A percentile compares a stretch with the other conserved stretches of the same genome.
These are phyloP conservation scores for Platycheirus rosarum DNA, from an alignment of 2,888 invertebrate genomes.

Conservation along the genomic window DNA sequence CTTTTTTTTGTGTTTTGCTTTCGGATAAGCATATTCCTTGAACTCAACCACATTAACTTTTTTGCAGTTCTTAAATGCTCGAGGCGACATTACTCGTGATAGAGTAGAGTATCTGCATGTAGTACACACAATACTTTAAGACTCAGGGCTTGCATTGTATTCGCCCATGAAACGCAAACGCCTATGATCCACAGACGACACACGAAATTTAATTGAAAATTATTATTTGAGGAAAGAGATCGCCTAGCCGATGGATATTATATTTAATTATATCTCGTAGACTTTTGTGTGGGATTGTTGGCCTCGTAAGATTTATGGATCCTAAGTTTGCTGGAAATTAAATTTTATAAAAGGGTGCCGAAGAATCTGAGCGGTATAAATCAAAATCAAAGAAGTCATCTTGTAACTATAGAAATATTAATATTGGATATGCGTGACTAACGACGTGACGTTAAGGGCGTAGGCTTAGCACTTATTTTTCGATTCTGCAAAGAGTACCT, in stretches of 20 bases:
- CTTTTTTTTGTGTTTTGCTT: constrained; percentile 5
- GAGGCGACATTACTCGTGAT: constrained; percentile 64
- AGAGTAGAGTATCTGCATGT: constrained; percentile 46
- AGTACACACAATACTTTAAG: constrained; percentile 9
- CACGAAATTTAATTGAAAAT: constrained; percentile 70
- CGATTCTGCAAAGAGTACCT: too few relatives aligned
- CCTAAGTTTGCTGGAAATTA: constrained; percentile 6
- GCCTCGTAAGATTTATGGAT: constrained; percentile 20
- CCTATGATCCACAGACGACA: constrained; percentile 55
- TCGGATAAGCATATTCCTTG: constrained; percentile 9
- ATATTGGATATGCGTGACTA: neutral
- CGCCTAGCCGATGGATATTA: constrained; percentile 50
- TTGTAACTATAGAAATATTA: neutral
- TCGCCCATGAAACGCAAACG: constrained; percentile 34
- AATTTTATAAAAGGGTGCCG: neutral
- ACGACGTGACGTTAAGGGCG: neutral
- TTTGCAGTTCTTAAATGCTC: constrained; percentile 59
- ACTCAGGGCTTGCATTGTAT: constrained; percentile 15
- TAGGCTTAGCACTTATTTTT: too few relatives aligned
- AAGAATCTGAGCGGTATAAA: constrained; percentile 11
- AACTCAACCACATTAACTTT: constrained; percentile 48
- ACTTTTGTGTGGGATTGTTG: constrained; percentile 48
- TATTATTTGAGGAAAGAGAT: constrained; percentile 50
- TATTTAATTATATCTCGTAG: constrained; percentile 43
- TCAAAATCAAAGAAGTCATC: neutral